Evolutionary conservation across 2,797 vertebrate species (phyloP).

Genomic region (Acipenser transmontanus): DNA sequence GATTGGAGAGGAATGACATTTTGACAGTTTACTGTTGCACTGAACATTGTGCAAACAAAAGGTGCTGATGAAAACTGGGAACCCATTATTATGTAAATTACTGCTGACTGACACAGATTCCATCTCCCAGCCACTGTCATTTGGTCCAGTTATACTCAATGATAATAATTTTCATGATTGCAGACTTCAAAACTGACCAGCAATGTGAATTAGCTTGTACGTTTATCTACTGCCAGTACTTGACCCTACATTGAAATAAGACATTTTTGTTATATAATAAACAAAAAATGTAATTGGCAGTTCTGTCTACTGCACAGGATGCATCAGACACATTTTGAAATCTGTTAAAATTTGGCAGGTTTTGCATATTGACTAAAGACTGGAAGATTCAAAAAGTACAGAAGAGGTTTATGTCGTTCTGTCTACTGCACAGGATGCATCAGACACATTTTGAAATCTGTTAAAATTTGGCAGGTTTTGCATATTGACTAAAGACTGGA

Average conservation of each 20-base stretch:
- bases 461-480: neutral
- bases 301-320: conserved; percentile 44
- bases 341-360: neutral
- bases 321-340: conserved; percentile 9
- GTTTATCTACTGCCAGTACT: conserved; percentile 69
- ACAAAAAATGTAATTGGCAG: conserved; percentile 76
- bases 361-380: neutral
- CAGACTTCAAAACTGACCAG: conserved; percentile 72
- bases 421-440: conserved; percentile 34
- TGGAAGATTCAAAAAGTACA: no score
- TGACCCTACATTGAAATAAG: conserved; percentile 76
- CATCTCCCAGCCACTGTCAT: conserved; percentile 71
- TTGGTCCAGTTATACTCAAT: conserved; percentile 80
- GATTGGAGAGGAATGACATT: conserved; percentile 80
- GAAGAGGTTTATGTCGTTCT: conserved; percentile 30
- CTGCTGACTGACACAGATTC: conserved; percentile 73
- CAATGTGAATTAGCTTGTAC: conserved; percentile 72
- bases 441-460: conserved; percentile 7
- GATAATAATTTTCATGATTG: conserved; percentile 94
- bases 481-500: neutral
- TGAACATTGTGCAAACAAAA: conserved; percentile 82
- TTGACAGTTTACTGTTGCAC: conserved; percentile 83
- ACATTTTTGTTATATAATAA: conserved; percentile 75
- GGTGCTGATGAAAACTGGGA: conserved; percentile 82
- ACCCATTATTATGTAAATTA: conserved; percentile 97